Conservation (phyloP, 1,140 invertebrate genomes). For the Plectrocnemia conspersa region DNA sequence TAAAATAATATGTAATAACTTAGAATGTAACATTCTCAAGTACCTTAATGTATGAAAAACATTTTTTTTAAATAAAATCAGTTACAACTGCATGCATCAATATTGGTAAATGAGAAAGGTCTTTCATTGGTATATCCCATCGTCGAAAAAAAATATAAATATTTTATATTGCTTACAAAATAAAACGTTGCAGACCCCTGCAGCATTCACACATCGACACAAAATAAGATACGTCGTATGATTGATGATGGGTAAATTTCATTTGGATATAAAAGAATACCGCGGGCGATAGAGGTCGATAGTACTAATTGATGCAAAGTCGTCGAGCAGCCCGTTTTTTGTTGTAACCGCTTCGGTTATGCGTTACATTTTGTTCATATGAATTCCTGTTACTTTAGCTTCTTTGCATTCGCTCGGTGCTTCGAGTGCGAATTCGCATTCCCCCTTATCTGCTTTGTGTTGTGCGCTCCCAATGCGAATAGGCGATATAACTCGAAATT, state of each 20-base stretch:
- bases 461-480: constrained; percentile 13
- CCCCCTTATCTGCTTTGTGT: background rate
- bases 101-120: too few relatives aligned
- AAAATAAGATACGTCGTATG: constrained; percentile 6
- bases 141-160: too few relatives aligned
- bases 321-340: background rate
- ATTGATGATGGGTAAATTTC: constrained; percentile 18
- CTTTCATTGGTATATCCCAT: too few relatives aligned
- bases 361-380: constrained; percentile 9
- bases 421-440: background rate
- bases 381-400: constrained; percentile 8
- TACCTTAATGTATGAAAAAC: too few relatives aligned
- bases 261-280: constrained; percentile 4
- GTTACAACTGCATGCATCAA: too few relatives aligned
- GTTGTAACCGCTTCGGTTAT: background rate
- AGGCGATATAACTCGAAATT: constrained; percentile 15
- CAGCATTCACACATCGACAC: background rate
- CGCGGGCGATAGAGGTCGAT: constrained; percentile 2
- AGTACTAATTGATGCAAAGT: constrained; percentile 1
- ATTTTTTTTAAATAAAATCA: too few relatives aligned
- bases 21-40: too few relatives aligned
- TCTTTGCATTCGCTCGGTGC: constrained; percentile 20
- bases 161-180: too few relatives aligned
- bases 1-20: too few relatives aligned
- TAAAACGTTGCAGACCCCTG: constrained; percentile 6